These are phyloP conservation scores for Nymphalis urticae DNA, from an alignment of 2,888 invertebrate species.

Conservation along the genomic window DNA sequence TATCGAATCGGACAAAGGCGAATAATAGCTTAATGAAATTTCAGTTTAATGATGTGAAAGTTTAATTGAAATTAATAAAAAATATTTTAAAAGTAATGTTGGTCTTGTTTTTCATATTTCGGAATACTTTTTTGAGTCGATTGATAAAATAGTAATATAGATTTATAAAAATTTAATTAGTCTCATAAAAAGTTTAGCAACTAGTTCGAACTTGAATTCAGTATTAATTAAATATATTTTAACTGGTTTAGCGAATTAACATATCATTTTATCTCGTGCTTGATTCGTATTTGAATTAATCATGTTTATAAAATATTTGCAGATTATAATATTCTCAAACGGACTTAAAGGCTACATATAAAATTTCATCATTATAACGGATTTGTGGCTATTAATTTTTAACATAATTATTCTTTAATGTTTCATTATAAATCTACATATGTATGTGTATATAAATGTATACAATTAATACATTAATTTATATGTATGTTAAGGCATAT, in stretches of 20 bases:
- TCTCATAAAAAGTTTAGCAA: background rate
- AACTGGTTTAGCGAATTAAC: conserved; percentile 20
- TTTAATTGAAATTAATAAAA: background rate
- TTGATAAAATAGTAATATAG: background rate
- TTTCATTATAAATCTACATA: too few species aligned
- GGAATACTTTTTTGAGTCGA: background rate
- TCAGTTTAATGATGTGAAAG: background rate
- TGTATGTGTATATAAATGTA: too few species aligned
- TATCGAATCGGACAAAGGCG: conserved; percentile 18
- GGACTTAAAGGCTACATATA: conserved; percentile 1
- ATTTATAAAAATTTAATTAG: background rate
- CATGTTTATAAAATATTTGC: conserved; percentile 12
- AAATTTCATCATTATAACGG: too few species aligned
- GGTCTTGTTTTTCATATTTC: background rate
- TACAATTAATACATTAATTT: too few species aligned
- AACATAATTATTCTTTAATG: too few species aligned
- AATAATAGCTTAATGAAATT: conserved; percentile 8
- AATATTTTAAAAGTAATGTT: background rate
- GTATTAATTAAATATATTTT: conserved; percentile 19
- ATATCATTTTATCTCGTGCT: conserved; percentile 6
- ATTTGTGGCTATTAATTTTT: too few species aligned
- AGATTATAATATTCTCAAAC: conserved; percentile 14
- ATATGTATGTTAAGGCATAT: too few species aligned
- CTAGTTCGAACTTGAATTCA: conserved; percentile 1
- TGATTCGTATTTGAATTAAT: conserved; percentile 18